Evolutionary conservation across 2,888 invertebrate genomes (phyloP).

Genomic region (Rotaria sp.): DNA sequence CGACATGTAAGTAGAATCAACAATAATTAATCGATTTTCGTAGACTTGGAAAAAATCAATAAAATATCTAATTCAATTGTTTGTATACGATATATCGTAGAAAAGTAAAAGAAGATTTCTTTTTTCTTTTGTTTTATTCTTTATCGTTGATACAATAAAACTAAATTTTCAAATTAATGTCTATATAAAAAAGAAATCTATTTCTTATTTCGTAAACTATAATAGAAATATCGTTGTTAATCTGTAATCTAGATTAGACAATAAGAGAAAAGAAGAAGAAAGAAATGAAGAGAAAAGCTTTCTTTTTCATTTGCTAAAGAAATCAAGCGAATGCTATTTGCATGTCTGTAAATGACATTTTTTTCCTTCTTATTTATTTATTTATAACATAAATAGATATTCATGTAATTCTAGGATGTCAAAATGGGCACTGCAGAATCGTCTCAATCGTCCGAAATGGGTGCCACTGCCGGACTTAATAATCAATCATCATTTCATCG

Average conservation of each 20-base stretch:
- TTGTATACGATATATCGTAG: not conserved
- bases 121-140: not conserved
- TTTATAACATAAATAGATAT: not conserved
- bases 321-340: not conserved
- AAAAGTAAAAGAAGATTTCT: not conserved
- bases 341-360: not conserved
- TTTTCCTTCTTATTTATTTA: not conserved
- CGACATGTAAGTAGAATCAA: not conserved
- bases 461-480: not conserved
- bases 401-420: not conserved
- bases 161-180: not conserved
- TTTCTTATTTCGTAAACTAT: not conserved
- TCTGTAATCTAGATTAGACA: not conserved
- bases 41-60: not conserved
- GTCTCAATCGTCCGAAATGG: slow-evolving; percentile 25
- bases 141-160: not conserved
- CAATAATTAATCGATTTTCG: not conserved
- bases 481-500: slow-evolving; percentile 22
- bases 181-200: not conserved
- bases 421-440: slow-evolving; percentile 27
- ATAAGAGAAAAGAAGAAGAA: not conserved
- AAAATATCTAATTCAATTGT: not conserved
- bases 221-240: not conserved
- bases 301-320: not conserved
- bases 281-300: not conserved